Percentiles rank a stretch among this genome's conserved stretches.
phyloP scores from a whole-genome alignment of 1,140 invertebrate genomes.

The Halictus rubicundus region DNA sequence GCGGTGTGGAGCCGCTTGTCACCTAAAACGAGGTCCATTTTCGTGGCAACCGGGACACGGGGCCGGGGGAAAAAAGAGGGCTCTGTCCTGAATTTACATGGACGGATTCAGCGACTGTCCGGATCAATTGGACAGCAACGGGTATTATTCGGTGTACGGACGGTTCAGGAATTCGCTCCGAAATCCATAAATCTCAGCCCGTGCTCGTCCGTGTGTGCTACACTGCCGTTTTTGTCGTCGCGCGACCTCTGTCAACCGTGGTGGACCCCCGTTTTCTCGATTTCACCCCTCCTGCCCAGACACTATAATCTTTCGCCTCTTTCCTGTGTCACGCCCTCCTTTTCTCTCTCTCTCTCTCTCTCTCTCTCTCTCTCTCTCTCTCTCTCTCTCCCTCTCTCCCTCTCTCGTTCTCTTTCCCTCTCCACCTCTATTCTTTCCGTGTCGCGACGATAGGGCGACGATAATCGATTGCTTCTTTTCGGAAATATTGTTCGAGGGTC shows the following conservation, averaged over 20 bases:
- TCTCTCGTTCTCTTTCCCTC: no score
- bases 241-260: constrained; percentile 28
- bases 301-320: constrained; percentile 36
- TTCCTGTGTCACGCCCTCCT: constrained; percentile 5
- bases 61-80: background rate
- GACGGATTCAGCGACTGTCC: constrained; percentile 35
- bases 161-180: constrained; percentile 40
- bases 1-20: constrained; percentile 29
- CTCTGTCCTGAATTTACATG: constrained; percentile 31
- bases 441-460: no score
- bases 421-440: background rate
- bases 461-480: background rate
- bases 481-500: background rate
- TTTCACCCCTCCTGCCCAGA: constrained; percentile 11
- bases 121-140: constrained; percentile 44
- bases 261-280: constrained; percentile 8
- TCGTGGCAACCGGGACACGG: background rate
- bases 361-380: no score
- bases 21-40: constrained; percentile 36
- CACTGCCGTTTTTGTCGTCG: constrained; percentile 19
- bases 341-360: background rate
- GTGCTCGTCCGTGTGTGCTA: background rate
- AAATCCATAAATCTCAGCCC: constrained; percentile 51
- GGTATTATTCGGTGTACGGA: constrained; percentile 41
- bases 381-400: no score